phyloP scores from a whole-genome alignment of 2,113 vertebrate genomes.

The Polyodon spathula region DNA sequence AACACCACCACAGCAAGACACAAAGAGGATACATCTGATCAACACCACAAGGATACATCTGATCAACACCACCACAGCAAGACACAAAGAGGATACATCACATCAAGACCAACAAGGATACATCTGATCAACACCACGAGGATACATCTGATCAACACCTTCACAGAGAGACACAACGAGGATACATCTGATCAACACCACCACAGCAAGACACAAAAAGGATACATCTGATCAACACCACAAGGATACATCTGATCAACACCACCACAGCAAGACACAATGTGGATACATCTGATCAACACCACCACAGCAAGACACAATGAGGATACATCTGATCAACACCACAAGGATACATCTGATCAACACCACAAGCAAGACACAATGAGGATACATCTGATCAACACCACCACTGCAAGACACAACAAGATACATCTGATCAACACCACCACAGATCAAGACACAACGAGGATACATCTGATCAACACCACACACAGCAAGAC shows the following conservation, averaged over 20 bases:
- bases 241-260: background rate
- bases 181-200: no score
- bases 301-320: conserved; percentile 5
- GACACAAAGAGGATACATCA: no score
- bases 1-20: background rate
- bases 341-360: no score
- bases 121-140: background rate
- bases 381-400: no score
- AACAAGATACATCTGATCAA: conserved; percentile 2
- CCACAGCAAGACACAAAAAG: conserved; percentile 5
- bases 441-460: background rate
- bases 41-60: no score
- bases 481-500: background rate
- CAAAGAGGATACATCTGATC: no score
- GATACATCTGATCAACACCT: no score
- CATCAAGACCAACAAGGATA: no score
- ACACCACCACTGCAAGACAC: background rate
- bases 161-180: background rate
- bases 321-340: background rate
- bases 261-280: background rate
- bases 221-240: no score
- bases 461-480: no score
- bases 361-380: background rate
- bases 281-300: no score
- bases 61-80: no score